Conservation (phyloP, 53 echinoderm and acorn worm genomes). For the Temnopleurus reevesii region DNA sequence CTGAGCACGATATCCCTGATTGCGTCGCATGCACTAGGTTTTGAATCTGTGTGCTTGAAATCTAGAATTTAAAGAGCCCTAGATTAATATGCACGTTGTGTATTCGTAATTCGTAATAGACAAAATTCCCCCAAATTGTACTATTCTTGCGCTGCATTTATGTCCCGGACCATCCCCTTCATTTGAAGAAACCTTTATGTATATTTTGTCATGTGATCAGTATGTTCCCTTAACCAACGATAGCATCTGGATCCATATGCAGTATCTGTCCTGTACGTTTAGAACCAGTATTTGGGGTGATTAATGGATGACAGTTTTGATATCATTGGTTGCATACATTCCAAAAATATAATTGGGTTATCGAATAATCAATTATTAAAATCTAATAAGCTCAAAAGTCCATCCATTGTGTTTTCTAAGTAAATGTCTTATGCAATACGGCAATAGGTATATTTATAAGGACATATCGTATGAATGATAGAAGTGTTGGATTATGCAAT, state of each 20-base stretch:
- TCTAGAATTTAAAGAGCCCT: not conserved
- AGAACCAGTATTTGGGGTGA: no score
- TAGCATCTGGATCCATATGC: not conserved
- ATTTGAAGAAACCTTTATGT: not conserved
- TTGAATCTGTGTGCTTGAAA: not conserved
- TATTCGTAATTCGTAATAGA: no score
- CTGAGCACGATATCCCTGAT: not conserved
- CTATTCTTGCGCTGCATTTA: not conserved
- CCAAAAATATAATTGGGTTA: not conserved
- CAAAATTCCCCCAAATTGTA: not conserved
- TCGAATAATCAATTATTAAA: not conserved
- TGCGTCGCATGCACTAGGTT: not conserved
- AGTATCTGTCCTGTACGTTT: not conserved
- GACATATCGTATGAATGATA: not conserved
- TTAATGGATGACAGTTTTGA: no score
- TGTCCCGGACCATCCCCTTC: not conserved
- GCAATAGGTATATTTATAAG: not conserved
- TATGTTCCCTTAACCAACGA: not conserved
- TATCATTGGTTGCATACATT: no score
- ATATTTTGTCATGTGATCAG: not conserved
- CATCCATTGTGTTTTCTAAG: not conserved
- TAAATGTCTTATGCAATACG: slow-evolving; percentile 4
- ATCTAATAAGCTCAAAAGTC: not conserved
- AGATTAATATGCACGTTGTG: not conserved
- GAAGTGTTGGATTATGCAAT: slow-evolving; percentile 12